phyloP scores from a whole-genome alignment of 1,140 invertebrate species.

The Zophobas morio region DNA sequence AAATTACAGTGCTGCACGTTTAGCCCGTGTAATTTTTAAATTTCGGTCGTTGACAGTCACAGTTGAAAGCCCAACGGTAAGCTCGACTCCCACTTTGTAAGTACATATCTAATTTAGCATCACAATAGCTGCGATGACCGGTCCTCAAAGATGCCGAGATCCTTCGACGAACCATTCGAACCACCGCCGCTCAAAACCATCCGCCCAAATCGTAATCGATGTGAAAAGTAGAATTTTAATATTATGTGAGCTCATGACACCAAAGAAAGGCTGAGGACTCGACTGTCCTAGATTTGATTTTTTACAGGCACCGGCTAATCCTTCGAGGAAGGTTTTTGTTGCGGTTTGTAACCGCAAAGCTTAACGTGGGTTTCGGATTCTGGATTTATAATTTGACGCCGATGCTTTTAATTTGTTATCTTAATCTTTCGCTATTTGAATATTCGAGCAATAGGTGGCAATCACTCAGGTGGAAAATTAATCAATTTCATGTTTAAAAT shows the following conservation, averaged over 20 bases:
- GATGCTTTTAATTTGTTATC: too few species aligned
- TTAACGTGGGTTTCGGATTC: not conserved
- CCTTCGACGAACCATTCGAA: conserved; percentile 54
- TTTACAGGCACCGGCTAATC: conserved; percentile 6
- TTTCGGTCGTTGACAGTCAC: conserved; percentile 55
- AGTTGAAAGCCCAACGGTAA: conserved; percentile 55
- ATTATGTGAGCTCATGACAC: conserved; percentile 55
- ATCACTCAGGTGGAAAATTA: too few species aligned
- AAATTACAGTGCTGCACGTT: conserved; percentile 52
- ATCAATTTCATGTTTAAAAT: too few species aligned
- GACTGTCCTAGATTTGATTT: conserved; percentile 22
- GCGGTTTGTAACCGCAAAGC: conserved; percentile 46
- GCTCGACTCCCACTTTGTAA: conserved; percentile 43
- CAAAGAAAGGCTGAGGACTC: conserved; percentile 40
- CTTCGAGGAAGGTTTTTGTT: conserved; percentile 16
- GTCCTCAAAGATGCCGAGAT: conserved; percentile 59
- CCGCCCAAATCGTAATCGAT: conserved; percentile 58
- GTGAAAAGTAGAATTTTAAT: conserved; percentile 62
- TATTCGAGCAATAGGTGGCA: too few species aligned
- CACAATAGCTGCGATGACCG: conserved; percentile 57
- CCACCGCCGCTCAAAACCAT: conserved; percentile 53
- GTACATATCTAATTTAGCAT: conserved; percentile 58
- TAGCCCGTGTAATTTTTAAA: conserved; percentile 53
- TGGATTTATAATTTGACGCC: too few species aligned
- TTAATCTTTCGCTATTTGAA: too few species aligned